These are phyloP conservation scores for Protodeltote pygarga DNA, from an alignment of 2,888 invertebrate species.

Conservation along the genomic window DNA sequence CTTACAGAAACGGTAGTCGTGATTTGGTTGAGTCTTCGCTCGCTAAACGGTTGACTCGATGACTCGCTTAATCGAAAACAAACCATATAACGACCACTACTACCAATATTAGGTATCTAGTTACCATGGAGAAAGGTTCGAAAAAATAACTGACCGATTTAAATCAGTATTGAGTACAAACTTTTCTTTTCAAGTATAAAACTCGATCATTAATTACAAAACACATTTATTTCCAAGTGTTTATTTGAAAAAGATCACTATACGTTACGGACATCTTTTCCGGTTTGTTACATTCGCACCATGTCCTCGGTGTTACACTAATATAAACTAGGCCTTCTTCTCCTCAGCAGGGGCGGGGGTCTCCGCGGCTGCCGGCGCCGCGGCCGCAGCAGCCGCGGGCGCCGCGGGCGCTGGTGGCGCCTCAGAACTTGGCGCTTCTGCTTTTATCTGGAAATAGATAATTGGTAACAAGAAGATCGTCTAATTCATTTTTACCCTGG, in stretches of 20 bases:
- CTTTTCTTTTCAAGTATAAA: background rate
- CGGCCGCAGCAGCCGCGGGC: conserved; percentile 9
- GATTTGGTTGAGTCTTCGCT: too few species aligned
- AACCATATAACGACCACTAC: too few species aligned
- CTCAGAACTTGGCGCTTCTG: conserved; percentile 28
- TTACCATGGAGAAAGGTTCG: too few species aligned
- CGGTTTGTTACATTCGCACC: conserved; percentile 31
- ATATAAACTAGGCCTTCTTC: conserved; percentile 51
- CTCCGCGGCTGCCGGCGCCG: conserved; percentile 24
- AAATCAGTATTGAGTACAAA: too few species aligned
- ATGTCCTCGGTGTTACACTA: conserved; percentile 22
- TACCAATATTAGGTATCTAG: too few species aligned
- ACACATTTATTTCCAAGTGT: conserved; percentile 36
- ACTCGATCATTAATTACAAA: conserved; percentile 26
- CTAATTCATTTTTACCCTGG: too few species aligned
- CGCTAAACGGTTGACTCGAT: too few species aligned
- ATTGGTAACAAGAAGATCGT: too few species aligned
- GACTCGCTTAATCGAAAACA: too few species aligned
- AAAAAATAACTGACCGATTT: too few species aligned
- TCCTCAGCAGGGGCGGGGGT: conserved; percentile 45
- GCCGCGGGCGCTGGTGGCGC: conserved; percentile 20
- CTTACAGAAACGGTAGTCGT: too few species aligned
- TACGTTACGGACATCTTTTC: conserved; percentile 38
- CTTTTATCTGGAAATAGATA: conserved; percentile 47
- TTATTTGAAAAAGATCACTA: conserved; percentile 49